Conservation (phyloP, 2,113 vertebrate species). For the Halcyon malimbica region DNA sequence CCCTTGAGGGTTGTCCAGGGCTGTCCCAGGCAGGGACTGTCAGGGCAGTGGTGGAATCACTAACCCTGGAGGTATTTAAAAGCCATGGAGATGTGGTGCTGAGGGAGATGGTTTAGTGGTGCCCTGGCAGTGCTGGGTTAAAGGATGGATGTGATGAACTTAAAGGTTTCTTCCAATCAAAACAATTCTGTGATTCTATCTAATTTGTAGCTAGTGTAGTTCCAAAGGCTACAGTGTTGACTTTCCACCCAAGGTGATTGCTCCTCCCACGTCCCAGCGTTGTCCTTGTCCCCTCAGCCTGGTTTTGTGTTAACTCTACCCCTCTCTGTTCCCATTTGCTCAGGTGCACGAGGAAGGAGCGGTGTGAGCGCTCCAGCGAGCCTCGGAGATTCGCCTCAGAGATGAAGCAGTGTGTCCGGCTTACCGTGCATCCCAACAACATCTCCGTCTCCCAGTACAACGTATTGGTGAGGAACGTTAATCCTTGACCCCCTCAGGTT, state of each 20-base stretch:
- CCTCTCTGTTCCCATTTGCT: neutral
- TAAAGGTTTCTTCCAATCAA: neutral
- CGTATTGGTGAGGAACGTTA: constrained; percentile 86
- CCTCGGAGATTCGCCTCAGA: constrained; percentile 92
- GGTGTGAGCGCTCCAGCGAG: constrained; percentile 91
- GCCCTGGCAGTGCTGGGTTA: neutral
- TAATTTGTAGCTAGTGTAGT: rapidly evolving
- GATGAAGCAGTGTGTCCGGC: constrained; percentile 95
- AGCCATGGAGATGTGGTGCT: neutral
- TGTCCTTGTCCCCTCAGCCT: neutral
- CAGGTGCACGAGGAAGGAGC: constrained; percentile 96
- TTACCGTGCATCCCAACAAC: constrained; percentile 96
- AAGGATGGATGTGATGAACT: neutral
- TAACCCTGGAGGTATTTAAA: neutral
- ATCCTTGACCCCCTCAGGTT: neutral
- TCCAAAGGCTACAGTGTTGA: neutral
- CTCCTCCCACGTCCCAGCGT: neutral
- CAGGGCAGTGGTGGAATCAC: neutral
- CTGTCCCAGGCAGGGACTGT: neutral
- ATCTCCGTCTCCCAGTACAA: constrained; percentile 98
- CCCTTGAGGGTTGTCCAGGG: neutral
- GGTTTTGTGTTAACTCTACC: neutral
- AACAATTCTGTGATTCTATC: neutral
- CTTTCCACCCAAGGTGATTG: rapidly evolving
- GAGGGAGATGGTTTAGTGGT: neutral